These are phyloP conservation scores for Ovibos moschatus DNA, from an alignment of 2,113 vertebrate species.

Conservation along the genomic window DNA sequence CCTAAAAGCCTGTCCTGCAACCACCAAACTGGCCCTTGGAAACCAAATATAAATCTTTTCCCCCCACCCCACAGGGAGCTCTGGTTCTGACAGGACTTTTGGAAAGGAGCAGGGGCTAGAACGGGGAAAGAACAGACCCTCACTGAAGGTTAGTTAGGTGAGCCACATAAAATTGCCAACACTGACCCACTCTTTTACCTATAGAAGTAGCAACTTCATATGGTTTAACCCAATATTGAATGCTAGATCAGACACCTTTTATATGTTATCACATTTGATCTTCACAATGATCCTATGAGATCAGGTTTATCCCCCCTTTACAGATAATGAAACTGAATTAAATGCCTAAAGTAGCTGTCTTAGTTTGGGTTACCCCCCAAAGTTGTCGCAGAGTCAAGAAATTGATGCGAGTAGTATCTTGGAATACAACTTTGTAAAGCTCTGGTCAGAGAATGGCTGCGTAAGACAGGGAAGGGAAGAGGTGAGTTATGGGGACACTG, in stretches of 20 bases:
- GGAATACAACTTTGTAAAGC: background rate
- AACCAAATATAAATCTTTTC: background rate
- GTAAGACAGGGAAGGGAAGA: background rate
- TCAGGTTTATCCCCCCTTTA: constrained; percentile 15
- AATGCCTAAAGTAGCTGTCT: constrained; percentile 8
- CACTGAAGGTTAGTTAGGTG: background rate
- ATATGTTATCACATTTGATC: background rate
- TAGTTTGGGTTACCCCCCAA: background rate
- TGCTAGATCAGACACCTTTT: background rate
- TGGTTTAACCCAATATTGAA: constrained; percentile 1
- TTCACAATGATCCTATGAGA: background rate
- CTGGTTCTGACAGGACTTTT: background rate
- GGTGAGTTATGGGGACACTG: background rate
- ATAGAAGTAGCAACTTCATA: background rate
- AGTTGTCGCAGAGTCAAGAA: background rate
- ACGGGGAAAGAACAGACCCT: background rate
- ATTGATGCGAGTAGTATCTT: background rate
- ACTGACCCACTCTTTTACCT: background rate
- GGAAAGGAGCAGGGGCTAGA: background rate
- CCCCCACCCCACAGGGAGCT: background rate
- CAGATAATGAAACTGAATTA: constrained; percentile 30
- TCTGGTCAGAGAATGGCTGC: background rate
- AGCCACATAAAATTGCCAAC: background rate
- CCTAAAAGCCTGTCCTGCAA: background rate
- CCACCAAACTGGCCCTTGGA: background rate